Percentiles rank a stretch among this genome's conserved stretches.
Evolutionary conservation across 2,888 invertebrate species (phyloP).

Genomic region (Malthinus flaveolus): DNA sequence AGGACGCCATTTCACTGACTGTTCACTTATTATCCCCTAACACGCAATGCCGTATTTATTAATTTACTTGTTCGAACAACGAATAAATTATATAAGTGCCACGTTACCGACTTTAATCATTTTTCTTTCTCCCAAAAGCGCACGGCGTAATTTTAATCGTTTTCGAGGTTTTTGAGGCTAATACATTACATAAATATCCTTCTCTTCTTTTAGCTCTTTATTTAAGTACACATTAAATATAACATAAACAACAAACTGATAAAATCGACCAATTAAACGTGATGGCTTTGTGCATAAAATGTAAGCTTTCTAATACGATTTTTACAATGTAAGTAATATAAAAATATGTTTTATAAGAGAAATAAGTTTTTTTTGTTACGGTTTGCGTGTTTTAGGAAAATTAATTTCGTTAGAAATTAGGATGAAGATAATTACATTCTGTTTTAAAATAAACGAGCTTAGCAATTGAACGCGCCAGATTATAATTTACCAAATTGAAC

Average conservation of each 20-base stretch:
- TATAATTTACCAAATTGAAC: slow-evolving; percentile 44
- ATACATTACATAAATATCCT: too few relatives aligned
- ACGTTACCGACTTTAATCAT: too few relatives aligned
- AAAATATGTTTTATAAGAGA: neutral
- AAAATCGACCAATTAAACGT: too few relatives aligned
- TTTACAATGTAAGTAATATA: too few relatives aligned
- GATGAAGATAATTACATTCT: slow-evolving; percentile 36
- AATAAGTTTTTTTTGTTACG: neutral
- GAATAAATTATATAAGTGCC: slow-evolving; percentile 16
- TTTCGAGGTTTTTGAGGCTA: too few relatives aligned
- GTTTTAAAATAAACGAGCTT: slow-evolving; percentile 41
- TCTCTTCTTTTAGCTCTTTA: too few relatives aligned
- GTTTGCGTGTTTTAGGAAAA: slow-evolving; percentile 15
- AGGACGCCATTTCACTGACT: slow-evolving; percentile 34
- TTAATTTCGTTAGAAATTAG: slow-evolving; percentile 33
- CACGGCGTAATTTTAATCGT: too few relatives aligned
- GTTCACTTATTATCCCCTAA: slow-evolving; percentile 32
- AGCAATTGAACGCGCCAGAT: slow-evolving; percentile 44
- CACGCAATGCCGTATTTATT: slow-evolving; percentile 34
- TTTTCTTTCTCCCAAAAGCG: too few relatives aligned
- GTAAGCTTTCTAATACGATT: too few relatives aligned
- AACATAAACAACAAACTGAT: too few relatives aligned
- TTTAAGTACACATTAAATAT: too few relatives aligned
- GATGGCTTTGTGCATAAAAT: too few relatives aligned
- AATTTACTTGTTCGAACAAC: slow-evolving; percentile 25